These are phyloP conservation scores for Synaphobranchus kaupii DNA, from an alignment of 2,797 vertebrate species.

Conservation along the genomic window DNA sequence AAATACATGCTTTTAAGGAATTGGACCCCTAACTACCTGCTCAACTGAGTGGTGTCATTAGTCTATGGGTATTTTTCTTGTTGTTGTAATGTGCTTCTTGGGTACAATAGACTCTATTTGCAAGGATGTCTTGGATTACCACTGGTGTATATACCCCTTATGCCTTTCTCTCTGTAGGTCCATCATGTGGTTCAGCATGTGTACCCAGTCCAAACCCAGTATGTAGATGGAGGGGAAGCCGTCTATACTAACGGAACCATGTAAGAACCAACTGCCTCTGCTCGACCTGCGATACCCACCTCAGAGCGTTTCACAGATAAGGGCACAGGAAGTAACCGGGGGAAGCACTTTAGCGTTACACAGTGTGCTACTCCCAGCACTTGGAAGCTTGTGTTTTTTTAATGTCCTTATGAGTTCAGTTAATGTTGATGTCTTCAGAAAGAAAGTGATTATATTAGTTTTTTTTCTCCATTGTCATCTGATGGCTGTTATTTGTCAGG, in stretches of 20 bases:
- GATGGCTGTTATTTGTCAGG: too few species aligned
- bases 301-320: neutral
- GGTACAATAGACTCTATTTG: neutral
- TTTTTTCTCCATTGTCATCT: too few species aligned
- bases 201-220: slow-evolving; percentile 93
- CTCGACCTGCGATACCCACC: neutral
- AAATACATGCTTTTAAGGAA: neutral
- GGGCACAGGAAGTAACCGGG: neutral
- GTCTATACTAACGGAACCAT: slow-evolving; percentile 95
- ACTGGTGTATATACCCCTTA: slow-evolving; percentile 18
- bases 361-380: neutral
- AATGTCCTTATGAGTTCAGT: too few species aligned
- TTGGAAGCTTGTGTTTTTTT: neutral
- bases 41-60: too few species aligned
- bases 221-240: slow-evolving; percentile 90
- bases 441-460: too few species aligned
- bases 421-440: too few species aligned
- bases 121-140: neutral
- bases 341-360: neutral
- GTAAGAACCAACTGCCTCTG: slow-evolving; percentile 57
- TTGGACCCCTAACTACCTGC: too few species aligned
- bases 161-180: slow-evolving; percentile 70
- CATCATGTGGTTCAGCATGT: slow-evolving; percentile 85
- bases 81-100: too few species aligned
- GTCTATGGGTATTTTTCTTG: too few species aligned